Percentiles rank a stretch among this genome's conserved stretches.
These are phyloP conservation scores for Labia minor DNA, from an alignment of 2,888 invertebrate genomes.

Conservation along the genomic window DNA sequence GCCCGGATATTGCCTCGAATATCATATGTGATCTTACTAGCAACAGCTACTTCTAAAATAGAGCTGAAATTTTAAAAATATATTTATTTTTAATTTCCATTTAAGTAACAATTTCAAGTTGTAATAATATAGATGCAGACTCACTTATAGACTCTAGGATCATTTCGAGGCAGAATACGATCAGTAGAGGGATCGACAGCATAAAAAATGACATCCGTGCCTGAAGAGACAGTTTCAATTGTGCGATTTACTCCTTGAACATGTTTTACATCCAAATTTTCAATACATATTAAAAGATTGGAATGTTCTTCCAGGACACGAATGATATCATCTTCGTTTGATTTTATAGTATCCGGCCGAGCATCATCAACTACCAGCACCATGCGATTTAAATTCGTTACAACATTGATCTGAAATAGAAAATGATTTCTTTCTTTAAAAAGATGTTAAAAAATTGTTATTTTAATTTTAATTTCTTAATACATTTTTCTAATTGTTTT, in stretches of 20 bases:
- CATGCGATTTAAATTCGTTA: conserved; percentile 65
- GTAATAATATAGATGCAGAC: conserved; percentile 27
- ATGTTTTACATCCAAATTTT: conserved; percentile 69
- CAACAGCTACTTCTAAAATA: conserved; percentile 49
- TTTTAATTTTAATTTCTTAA: no score
- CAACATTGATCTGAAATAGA: conserved; percentile 55
- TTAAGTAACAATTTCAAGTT: not conserved
- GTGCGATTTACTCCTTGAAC: conserved; percentile 63
- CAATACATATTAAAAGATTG: conserved; percentile 67
- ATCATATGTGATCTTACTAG: conserved; percentile 55
- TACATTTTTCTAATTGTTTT: no score
- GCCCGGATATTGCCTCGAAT: conserved; percentile 57
- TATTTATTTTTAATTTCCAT: conserved; percentile 18
- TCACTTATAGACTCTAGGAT: conserved; percentile 56
- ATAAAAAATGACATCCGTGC: conserved; percentile 82
- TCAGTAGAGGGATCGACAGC: conserved; percentile 69
- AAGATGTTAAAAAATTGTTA: conserved; percentile 13
- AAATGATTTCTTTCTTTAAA: not conserved
- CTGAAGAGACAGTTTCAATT: conserved; percentile 54
- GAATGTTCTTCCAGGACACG: conserved; percentile 58
- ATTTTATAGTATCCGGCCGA: conserved; percentile 56
- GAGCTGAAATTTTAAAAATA: conserved; percentile 36
- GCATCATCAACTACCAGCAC: conserved; percentile 65
- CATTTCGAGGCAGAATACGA: conserved; percentile 59
- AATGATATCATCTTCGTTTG: conserved; percentile 45